These are phyloP conservation scores for Bombylius major DNA, from an alignment of 2,888 invertebrate genomes.

Conservation along the genomic window DNA sequence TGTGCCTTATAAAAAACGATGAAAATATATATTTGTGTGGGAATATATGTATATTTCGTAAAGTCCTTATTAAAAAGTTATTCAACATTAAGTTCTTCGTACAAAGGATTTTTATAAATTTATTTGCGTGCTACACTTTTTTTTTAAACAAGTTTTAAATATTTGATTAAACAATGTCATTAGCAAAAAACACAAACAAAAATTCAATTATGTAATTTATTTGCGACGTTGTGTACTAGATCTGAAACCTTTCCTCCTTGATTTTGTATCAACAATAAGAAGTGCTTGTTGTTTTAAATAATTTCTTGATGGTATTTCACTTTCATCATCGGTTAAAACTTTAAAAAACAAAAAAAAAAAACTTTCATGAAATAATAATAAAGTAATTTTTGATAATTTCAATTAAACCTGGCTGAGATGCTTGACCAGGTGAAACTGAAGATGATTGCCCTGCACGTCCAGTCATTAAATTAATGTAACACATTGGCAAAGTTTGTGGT, in stretches of 20 bases:
- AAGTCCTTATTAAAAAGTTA: too few species aligned
- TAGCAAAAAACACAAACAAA: too few species aligned
- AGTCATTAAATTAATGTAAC: constrained; percentile 33
- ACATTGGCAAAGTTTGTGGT: constrained; percentile 33
- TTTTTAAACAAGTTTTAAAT: too few species aligned
- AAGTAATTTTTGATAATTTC: neutral
- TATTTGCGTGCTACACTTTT: too few species aligned
- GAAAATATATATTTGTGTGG: too few species aligned
- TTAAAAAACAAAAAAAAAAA: neutral
- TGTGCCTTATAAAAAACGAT: too few species aligned
- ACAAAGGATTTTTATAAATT: too few species aligned
- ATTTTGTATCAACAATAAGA: constrained; percentile 69
- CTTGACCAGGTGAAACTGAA: constrained; percentile 35
- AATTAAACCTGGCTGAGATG: constrained; percentile 27
- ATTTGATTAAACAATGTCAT: too few species aligned
- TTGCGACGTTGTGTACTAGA: constrained; percentile 25
- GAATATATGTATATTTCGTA: too few species aligned
- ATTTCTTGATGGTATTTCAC: constrained; percentile 68
- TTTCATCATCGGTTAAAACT: constrained; percentile 63
- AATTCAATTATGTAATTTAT: constrained; percentile 3
- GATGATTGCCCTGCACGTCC: constrained; percentile 32
- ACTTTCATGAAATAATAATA: neutral
- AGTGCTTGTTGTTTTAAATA: constrained; percentile 72
- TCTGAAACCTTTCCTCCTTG: constrained; percentile 59
- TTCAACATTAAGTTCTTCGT: too few species aligned